Percentiles rank a stretch among this genome's conserved stretches.
phyloP scores from a whole-genome alignment of 2,797 vertebrate genomes.

The Carapus acus region DNA sequence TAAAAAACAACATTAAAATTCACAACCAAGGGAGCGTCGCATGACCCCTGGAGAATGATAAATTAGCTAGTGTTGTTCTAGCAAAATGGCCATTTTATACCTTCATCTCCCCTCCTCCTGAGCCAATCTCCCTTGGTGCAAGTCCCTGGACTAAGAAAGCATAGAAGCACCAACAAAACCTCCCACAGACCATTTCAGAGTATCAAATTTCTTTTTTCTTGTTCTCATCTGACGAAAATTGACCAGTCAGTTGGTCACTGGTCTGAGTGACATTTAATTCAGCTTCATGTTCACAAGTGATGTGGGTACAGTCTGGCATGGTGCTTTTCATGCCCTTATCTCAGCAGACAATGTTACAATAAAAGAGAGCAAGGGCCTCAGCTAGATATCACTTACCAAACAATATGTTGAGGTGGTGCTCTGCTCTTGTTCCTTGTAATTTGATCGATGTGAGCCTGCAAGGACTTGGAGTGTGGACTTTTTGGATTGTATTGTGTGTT shows the following conservation, averaged over 20 bases:
- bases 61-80: conserved; percentile 73
- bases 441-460: conserved; percentile 16
- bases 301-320: background rate
- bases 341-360: conserved; percentile 20
- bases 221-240: conserved; percentile 29
- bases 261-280: conserved; percentile 44
- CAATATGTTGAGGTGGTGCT: background rate
- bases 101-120: conserved; percentile 31
- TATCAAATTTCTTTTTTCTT: conserved; percentile 18
- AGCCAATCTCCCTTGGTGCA: conserved; percentile 26
- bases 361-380: conserved; percentile 17
- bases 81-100: conserved; percentile 73
- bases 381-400: background rate
- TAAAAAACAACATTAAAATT: conserved; percentile 81
- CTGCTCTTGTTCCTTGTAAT: background rate
- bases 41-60: conserved; percentile 75
- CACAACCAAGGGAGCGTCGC: conserved; percentile 70
- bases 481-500: conserved; percentile 24
- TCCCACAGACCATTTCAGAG: conserved; percentile 6
- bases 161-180: conserved; percentile 1
- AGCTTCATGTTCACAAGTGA: conserved; percentile 20
- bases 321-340: conserved; percentile 5
- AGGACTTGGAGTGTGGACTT: conserved; percentile 8
- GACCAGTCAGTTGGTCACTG: conserved; percentile 4
- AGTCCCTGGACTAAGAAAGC: conserved; percentile 7